Evolutionary conservation across 2,888 invertebrate genomes (phyloP), one percentile per base, ranked within the genome.

Genomic region (Euplagia quadripunctaria): DNA sequence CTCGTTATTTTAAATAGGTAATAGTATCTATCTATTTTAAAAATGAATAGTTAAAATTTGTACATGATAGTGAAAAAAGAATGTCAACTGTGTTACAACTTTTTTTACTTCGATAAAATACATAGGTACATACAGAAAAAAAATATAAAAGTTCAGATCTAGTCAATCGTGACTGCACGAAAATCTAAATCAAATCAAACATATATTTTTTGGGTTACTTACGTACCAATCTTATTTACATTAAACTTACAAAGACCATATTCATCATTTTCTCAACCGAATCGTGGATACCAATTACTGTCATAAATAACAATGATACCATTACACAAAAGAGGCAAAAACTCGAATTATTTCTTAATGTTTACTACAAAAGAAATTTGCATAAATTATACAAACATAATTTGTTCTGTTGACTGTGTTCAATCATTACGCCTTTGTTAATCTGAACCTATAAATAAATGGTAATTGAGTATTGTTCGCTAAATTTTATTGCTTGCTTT

Each of bases 361-460:
- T 43, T 20, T 68, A 79, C 75, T 81, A 79, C 82, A 78, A 82
- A 79, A 75, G 31, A 66, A 74, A 89, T 87, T 88, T 81, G 75
- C 87, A 89, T 89, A 89, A 87, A 86, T 82, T 86, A 85, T 82
- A 80, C 85, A 78, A 82, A 84, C 81, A 79, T 78, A 71, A 84
- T 81, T 84, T 78, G 82, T 86, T 76, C 67, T 77, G 81, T 82
- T 82, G 79, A 84, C 79, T 78, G 72, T 77, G 67, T 78, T 79
- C 75, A 80, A 84, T 84, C 71, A 81, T 79, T 82, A 80, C 52
- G 61, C 75, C 80, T 79, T 87, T 87, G 85, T 87, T 84, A 81
- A 85, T 85, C 80, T 82, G 80, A 72, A 73, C 80, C 81, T 81
- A 85, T 88, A 88, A 85, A 88, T 82, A 82, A 85, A 82, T 82